Conservation (phyloP, 2,888 invertebrate genomes). For the Torymus aiolomorphi region DNA sequence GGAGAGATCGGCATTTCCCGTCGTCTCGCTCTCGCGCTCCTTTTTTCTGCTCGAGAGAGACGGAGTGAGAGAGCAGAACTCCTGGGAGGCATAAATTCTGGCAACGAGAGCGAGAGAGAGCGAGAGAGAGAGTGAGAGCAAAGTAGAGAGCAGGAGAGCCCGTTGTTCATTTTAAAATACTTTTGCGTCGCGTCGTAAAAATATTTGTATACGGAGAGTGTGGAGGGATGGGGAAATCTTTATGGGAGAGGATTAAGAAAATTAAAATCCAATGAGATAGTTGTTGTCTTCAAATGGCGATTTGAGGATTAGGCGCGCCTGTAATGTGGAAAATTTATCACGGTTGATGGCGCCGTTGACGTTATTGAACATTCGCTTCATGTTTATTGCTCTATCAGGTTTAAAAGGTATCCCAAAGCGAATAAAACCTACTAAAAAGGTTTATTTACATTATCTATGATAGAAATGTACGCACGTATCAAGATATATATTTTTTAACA, state of each 20-base stretch:
- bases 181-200: constrained; percentile 5
- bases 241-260: constrained; percentile 37
- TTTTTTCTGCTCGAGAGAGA: not conserved
- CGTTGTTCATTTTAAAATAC: constrained; percentile 45
- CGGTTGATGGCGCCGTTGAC: no score
- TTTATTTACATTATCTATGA: no score
- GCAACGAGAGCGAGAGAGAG: constrained; percentile 1
- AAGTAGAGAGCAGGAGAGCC: no score
- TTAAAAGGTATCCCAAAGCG: no score
- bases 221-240: not conserved
- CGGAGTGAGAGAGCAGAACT: not conserved
- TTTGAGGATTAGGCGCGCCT: not conserved
- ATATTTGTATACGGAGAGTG: constrained; percentile 18
- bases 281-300: not conserved
- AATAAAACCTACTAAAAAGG: no score
- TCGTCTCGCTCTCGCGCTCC: not conserved
- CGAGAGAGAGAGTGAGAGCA: no score
- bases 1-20: constrained; percentile 14
- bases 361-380: no score
- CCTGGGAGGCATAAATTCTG: constrained; percentile 41
- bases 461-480: no score
- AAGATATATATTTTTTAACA: no score
- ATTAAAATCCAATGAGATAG: constrained; percentile 19
- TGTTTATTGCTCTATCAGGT: no score
- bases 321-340: no score